Evolutionary conservation across 2,888 invertebrate species (phyloP), one percentile per base, ranked within the genome.

Genomic region (Thelaira solivaga): DNA sequence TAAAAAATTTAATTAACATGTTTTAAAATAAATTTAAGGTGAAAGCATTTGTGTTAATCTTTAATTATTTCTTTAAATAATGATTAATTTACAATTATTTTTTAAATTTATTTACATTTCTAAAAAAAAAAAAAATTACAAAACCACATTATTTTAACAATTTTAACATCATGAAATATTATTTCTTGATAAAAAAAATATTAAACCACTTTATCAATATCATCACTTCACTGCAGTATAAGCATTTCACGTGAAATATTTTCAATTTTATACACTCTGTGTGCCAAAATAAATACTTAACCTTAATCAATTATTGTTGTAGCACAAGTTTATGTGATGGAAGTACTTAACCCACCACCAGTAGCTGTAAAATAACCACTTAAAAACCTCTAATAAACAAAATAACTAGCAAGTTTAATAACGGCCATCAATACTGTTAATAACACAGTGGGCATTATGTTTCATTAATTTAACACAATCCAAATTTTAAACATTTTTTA

Each of bases 351-450:
- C 41, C 59, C 29, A 29, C 22, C 16, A 67, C n/a, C 36, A 45
- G 1, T 59, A 39, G 26, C 49, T 59, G 29, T 22, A 41, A 20
- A 49, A 13, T 34, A 57, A 8, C 49, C 31, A 49, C 55, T 55
- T 47, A 39, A 22, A 64, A 72, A 57, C 64, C 55, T 64, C 36
- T 59, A 55, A 73, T 31, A 65, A 41, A 59, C 49, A 55, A 55
- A 55, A 55, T 68, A 62, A 68, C 36, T 62, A 57, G 43, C 62
- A 77, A 62, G 67, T 68, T 61, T 61, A 49, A 31, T 49, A 47
- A 31, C 69, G 59, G n/a, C 45, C 13, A 45, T 20, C 24, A 45
- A 53, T 67, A 20, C 16, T 11, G 29, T 16, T 34, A 3, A 4
- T 5, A 10, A 20, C 24, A 55, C 67, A 20, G 67, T 68, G 67